Base-by-base conservation (phyloP, 2,888 invertebrate genomes). In the Hyalella azteca region DNA sequence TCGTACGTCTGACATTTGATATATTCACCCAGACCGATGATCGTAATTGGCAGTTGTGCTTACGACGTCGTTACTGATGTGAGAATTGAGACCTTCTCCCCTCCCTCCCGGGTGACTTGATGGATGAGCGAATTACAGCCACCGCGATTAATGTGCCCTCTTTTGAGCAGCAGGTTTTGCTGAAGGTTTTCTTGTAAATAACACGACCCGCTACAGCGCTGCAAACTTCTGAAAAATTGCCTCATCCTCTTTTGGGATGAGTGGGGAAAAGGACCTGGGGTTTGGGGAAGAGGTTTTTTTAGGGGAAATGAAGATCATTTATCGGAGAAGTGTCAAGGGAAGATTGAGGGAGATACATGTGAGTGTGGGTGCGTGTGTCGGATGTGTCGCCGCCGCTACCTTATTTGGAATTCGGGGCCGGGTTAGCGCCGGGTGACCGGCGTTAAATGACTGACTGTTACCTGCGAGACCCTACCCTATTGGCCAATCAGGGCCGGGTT, bases 181-280 rank as follows among this genome's bases (percentile, higher is more conserved):
- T n/a, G 36, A 66, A 66, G 66, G 15, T 66, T 66, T 22, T 66
- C 66, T 66, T 66, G 66, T 66, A 66, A 66, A 66, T 66, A 66
- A 66, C 36, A 32, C 22, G 66, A 29, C 4, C 66, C 36, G 66
- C 19, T 66, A 36, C 32, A 36, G 66, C 66, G 66, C 29, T 36
- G 36, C 66, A 29, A 66, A 66, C 66, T 66, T 66, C 39, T 66
- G 66, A 66, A 66, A 66, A 66, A 66, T 66, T 66, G 66, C 66
- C 19, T 66, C 29, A 32, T 5, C n/a, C 40, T 54, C 26, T 19
- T 15, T 2, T 1, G 40, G 39, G n/a, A n/a, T 19, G 11, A 15
- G 5, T 13, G 77, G 41, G 15, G 59, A 19, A 15, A 40, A 50
- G 32, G 40, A 26, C 11, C 13, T 11, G 45, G 22, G 22, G 54